Evolutionary conservation across 2,113 vertebrate species (phyloP), one percentile per base, ranked within the genome.

Genomic region (Entelurus aequoreus): DNA sequence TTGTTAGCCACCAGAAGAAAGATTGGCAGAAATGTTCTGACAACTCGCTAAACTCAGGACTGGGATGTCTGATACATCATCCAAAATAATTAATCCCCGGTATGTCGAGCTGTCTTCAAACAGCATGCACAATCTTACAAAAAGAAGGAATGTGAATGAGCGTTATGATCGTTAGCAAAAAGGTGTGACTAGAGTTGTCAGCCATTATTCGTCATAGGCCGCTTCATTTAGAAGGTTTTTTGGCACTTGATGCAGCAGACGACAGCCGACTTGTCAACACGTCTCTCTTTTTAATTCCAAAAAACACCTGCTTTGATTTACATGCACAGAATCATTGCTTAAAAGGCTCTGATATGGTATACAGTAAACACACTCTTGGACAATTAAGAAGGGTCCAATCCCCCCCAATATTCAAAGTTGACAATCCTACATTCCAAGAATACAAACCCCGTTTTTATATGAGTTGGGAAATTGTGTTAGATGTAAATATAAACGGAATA

Each of bases 41-140:
- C 85, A 85, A 78, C 74, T 77, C 84, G 87, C 79, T 72, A 78
- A 89, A 87, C 77, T 82, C 84, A 78, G 83, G 82, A 81, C 84
- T 80, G 76, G 60, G 77, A 88, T 84, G 59, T 86, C 78, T 84
- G 84, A 84, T 85, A 88, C 88, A 88, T 85, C 86, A 88, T 85
- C 81, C 82, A 72, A 86, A 91, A 89, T 89, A 91, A 90, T 90
- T 87, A 90, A 90, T 90, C 88, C 89, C 88, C 79, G 83, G 85
- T 88, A 88, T 86, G 83, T 86, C 85, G 81, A 73, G 67, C 78
- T 77, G 80, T 87, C 86, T 87, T 81, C 84, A 88, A 84, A 87
- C 70, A 74, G 84, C 75, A 80, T 79, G 77, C 74, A 77, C 79
- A 85, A 85, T 86, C 85, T 86, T 73, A 83, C 85, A 85, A 78